Percentiles rank a stretch among this genome's conserved stretches.
These are phyloP conservation scores for Microctonus brassicae DNA, from an alignment of 2,888 invertebrate genomes.

Conservation along the genomic window DNA sequence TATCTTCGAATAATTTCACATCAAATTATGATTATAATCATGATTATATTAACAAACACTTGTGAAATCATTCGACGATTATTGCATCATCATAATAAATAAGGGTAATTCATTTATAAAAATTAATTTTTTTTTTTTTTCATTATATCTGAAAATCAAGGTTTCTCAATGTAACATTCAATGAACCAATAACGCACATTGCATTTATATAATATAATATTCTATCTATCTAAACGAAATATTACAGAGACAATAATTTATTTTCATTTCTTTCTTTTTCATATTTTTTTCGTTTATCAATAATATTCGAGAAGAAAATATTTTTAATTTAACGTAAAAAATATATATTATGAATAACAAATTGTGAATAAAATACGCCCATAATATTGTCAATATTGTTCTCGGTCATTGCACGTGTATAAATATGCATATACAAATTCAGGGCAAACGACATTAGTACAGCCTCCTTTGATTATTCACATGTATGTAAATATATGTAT, in stretches of 20 bases:
- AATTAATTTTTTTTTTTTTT: not conserved
- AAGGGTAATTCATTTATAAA: not conserved
- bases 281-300: not conserved
- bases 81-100: not conserved
- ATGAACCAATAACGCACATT: not conserved
- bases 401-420: not conserved
- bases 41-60: not conserved
- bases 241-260: not conserved
- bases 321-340: not conserved
- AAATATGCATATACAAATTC: not conserved
- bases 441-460: slow-evolving; percentile 1
- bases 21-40: not conserved
- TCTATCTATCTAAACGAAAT: not conserved
- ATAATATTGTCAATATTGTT: not conserved
- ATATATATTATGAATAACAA: not conserved
- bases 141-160: not conserved
- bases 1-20: not conserved
- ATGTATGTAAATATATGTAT: too few relatives aligned
- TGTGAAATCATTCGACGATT: not conserved
- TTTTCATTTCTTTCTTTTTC: not conserved
- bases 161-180: not conserved
- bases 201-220: not conserved
- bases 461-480: not conserved
- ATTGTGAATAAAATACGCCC: slow-evolving; percentile 14
- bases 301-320: not conserved